Evolutionary conservation across 2,888 invertebrate genomes (phyloP), one percentile per base, ranked within the genome.

Genomic region (Pegoplata infirma): DNA sequence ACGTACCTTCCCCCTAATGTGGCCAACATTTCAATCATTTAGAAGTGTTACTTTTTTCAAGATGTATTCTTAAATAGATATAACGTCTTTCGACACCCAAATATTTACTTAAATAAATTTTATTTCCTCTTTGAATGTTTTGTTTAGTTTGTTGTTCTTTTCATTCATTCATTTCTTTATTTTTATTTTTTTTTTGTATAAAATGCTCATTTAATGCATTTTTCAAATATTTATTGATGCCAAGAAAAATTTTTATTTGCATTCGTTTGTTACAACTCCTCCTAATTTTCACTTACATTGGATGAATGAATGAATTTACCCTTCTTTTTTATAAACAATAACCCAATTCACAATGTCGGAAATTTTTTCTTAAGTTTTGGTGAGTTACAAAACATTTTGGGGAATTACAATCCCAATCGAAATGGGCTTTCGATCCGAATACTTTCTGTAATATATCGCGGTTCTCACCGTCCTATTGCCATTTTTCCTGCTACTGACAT

Each of bases 151-250:
- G 5, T 67, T 23, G 7, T 46, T 46, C 23, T 53, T 53, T 68
- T 44, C 17, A 12, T 17, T 19, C 16, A 5, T 7, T 5, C 2
- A 5, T 55, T 47, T n/a, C n/a, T 14, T 32, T 12, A 25, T 44
- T 47, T 17, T 21, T 21, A 61, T 21, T 23, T 44, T n/a, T 59
- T 46, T 59, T 59, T 68, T 25, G 7, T 56, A 56, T 56, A 56
- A 75, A 68, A 75, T 68, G 75, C 75, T 69, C 75, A 75, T 75
- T 75, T 75, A 63, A 69, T 63, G 68, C 56, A 69, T 75, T 69
- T 63, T 75, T 47, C 75, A 68, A 75, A 75, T 75, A 75, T 75
- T 75, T 75, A 75, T 75, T 69, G 63, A 69, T 69, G 75, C 68
- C 75, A 75, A 69, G 75, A 69, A 75, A 47, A 75, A 23, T 51